Evolutionary conservation across 2,888 invertebrate genomes (phyloP), one percentile per base, ranked within the genome.

Genomic region (Romanomermis culicivorax): DNA sequence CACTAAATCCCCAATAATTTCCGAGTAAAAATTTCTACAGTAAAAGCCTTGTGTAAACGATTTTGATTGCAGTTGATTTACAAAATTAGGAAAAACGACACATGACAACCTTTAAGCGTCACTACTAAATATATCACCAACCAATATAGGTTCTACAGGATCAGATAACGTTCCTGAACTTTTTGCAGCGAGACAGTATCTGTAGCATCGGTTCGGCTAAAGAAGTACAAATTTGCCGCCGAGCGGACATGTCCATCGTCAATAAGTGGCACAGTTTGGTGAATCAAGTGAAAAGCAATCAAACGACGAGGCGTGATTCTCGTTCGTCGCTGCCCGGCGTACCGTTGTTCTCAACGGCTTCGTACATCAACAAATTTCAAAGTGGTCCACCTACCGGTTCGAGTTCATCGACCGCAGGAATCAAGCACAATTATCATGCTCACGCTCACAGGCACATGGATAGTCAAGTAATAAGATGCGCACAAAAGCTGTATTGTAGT

Each of bases 261-360:
- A 29, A 54, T 29, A 56, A 56, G 42, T 56, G 56, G 56, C 56
- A 56, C 20, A 25, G 50, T 14, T 20, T 56, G 43, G 56, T 56
- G 3, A 43, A 56, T 23, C 29, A 52, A 26, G 43, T 43, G 3
- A 30, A 52, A 20, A 49, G 7, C 29, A 23, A 20, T 14, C 4
- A 27, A 7, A 23, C 11, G 17, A 36, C 7, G 7, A 11, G 23
- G 23, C 45, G 45, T 7, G 45, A 45, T 45, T 45, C 45, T 4
- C 11, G 23, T n/a, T 45, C 45, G 23, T 45, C 45, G 45, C 36
- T 36, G 7, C 17, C n/a, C n/a, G n/a, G n/a, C n/a, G n/a, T n/a
- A 36, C 11, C 36, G 36, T 36, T 11, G 36, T 36, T 14, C 17
- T 36, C 11, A 17, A 36, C 11, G 11, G 11, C 11, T 36, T 11